Percentiles rank a stretch among this genome's conserved stretches.
Evolutionary conservation across 1,140 invertebrate genomes (phyloP).

Genomic region (Caenorhabditis inopinata): DNA sequence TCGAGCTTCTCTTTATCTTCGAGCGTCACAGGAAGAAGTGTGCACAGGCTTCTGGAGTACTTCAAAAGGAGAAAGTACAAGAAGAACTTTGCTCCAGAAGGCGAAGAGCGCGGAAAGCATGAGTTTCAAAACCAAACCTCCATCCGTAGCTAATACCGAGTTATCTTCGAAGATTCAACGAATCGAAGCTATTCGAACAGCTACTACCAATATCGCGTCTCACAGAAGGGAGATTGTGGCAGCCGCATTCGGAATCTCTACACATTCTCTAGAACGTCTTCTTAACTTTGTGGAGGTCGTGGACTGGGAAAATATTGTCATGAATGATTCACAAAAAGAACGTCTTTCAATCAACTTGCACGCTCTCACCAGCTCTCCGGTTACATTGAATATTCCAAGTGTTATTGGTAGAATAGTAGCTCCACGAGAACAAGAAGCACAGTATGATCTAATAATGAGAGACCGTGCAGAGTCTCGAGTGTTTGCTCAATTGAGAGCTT

Average conservation of each 20-base stretch:
- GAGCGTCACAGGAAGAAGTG: constrained; percentile 16
- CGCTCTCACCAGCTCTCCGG: background rate
- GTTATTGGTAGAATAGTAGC: background rate
- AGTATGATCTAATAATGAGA: constrained; percentile 12
- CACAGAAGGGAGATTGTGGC: constrained; percentile 21
- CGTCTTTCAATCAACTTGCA: background rate
- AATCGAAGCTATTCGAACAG: background rate
- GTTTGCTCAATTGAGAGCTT: constrained; percentile 4
- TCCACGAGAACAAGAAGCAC: background rate
- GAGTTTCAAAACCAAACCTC: background rate
- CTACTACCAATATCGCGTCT: background rate
- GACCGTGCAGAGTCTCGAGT: background rate
- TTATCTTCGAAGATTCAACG: background rate
- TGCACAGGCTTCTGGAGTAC: constrained; percentile 22
- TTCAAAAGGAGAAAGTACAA: constrained; percentile 9
- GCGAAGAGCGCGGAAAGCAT: background rate
- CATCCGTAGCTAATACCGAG: background rate
- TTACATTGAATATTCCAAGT: background rate
- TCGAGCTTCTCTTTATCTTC: background rate
- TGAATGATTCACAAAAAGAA: background rate
- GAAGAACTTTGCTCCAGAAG: constrained; percentile 7
- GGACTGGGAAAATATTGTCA: background rate
- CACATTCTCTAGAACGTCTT: constrained; percentile 3
- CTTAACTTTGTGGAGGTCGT: background rate
- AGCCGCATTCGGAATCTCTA: constrained; percentile 3